Base-by-base conservation (phyloP, 2,888 invertebrate genomes). In the Sarcophaga rosellei region DNA sequence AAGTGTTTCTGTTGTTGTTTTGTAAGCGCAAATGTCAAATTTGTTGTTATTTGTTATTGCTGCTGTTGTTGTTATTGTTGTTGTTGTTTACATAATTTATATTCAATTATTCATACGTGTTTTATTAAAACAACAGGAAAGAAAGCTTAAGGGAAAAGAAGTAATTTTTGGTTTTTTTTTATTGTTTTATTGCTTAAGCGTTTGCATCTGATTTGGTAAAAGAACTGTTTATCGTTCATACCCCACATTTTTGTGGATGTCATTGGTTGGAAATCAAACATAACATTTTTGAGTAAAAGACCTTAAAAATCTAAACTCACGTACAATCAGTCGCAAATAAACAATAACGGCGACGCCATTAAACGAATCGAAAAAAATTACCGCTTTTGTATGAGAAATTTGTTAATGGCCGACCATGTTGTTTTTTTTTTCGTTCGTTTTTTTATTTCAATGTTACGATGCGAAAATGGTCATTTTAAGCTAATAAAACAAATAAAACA, bases 231-330 rank as follows among this genome's bases (percentile, higher is more conserved):
- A 35, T 35, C 35, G 35, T 35, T 35, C 35, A 35, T 2, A 35
- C 8, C 35, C 8, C 35, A 35, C 8, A 62, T 61, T 44, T 15
- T 35, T 35, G 35, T 35, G 35, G 6, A 35, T 15, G 47, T 47
- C 47, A 47, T 12, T 17, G 15, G 17, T 15, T 15, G 3, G 10
- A 53, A 53, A 53, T 53, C 68, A 20, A 53, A 53, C 17, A 53
- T 8, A 53, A 53, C 15, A 53, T 17, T 15, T 12, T 53, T 12
- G 61, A 12, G 45, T 62, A 59, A 61, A 74, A 77, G 53, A 81
- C 76, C 65, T 83, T 83, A 53, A 83, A 86, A 23, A 65, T 35
- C 69, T 81, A 83, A 83, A 83, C 86, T 77, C 86, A 86, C 81
- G 72, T 85, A 61, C 70, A 75, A 83, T 70, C 61, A 44, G 73